These are phyloP conservation scores for Dreissena rostriformis DNA, from an alignment of 1,140 invertebrate genomes.

Conservation along the genomic window DNA sequence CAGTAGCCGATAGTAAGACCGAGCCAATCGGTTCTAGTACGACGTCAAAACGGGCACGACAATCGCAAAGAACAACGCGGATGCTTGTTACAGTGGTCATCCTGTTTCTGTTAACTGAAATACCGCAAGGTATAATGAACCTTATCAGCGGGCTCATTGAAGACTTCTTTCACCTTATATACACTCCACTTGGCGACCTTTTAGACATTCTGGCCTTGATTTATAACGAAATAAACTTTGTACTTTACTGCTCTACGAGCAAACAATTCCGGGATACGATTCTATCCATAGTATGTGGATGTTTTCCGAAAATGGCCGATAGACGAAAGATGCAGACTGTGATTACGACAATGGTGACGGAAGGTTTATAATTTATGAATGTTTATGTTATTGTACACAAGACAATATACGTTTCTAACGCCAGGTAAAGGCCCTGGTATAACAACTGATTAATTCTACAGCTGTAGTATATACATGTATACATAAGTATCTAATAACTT, in stretches of 20 bases:
- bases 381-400: too few relatives aligned
- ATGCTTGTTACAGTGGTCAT: constrained; percentile 94
- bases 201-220: constrained; percentile 96
- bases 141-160: constrained; percentile 72
- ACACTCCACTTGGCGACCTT: constrained; percentile 88
- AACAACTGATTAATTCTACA: too few relatives aligned
- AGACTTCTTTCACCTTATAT: constrained; percentile 77
- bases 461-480: too few relatives aligned
- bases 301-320: constrained; percentile 43
- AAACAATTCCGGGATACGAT: constrained; percentile 95
- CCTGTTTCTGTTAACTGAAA: constrained; percentile 92
- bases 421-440: too few relatives aligned
- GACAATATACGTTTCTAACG: too few relatives aligned
- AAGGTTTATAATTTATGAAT: too few relatives aligned
- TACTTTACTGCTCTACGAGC: constrained; percentile 97
- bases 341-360: too few relatives aligned
- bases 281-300: constrained; percentile 85
- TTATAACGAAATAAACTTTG: constrained; percentile 96
- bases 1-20: constrained; percentile 62
- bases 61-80: constrained; percentile 91
- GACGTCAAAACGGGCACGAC: not conserved
- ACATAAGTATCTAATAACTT: too few relatives aligned
- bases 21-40: constrained; percentile 78
- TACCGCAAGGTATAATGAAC: constrained; percentile 85
- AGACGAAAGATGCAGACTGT: constrained; percentile 55